A percentile compares a stretch with the other conserved stretches of the same genome.
phyloP scores from a whole-genome alignment of 2,113 vertebrate species.

The Eclectus roratus region DNA sequence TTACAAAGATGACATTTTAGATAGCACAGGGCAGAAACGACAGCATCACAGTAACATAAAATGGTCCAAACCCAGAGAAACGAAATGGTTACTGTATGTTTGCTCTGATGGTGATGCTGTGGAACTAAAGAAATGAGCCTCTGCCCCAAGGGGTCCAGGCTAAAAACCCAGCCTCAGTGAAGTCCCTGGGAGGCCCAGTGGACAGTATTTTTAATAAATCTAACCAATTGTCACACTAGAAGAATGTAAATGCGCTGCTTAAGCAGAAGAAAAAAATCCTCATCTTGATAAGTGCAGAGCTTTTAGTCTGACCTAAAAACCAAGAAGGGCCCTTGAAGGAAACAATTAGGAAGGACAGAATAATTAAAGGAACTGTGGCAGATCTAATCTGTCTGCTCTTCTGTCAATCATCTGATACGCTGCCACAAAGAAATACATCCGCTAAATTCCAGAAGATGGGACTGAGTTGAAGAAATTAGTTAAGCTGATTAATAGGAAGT shows the following conservation, averaged over 20 bases:
- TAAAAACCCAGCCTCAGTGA: neutral
- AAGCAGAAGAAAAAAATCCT: neutral
- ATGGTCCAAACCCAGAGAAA: neutral
- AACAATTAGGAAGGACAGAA: slow-evolving; percentile 1
- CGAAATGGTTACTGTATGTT: neutral
- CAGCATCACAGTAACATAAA: neutral
- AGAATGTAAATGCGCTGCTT: neutral
- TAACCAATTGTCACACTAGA: neutral
- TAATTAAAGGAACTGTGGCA: slow-evolving; percentile 28
- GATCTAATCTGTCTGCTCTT: slow-evolving; percentile 25
- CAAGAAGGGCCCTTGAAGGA: neutral
- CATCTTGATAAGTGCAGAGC: neutral
- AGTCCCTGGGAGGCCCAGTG: neutral
- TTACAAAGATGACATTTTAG: slow-evolving; percentile 12
- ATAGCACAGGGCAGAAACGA: neutral
- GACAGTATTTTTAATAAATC: neutral
- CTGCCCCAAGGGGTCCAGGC: neutral
- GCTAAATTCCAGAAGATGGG: neutral
- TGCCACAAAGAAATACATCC: neutral
- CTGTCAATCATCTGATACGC: slow-evolving; percentile 1
- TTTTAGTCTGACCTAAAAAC: slow-evolving; percentile 28
- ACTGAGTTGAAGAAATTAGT: neutral
- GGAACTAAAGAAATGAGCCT: neutral
- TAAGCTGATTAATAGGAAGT: neutral
- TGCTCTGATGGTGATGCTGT: neutral